A percentile compares a stretch with the other conserved stretches of the same genome.
Conservation (phyloP, 2,888 invertebrate genomes). For the Apamea sordens region DNA sequence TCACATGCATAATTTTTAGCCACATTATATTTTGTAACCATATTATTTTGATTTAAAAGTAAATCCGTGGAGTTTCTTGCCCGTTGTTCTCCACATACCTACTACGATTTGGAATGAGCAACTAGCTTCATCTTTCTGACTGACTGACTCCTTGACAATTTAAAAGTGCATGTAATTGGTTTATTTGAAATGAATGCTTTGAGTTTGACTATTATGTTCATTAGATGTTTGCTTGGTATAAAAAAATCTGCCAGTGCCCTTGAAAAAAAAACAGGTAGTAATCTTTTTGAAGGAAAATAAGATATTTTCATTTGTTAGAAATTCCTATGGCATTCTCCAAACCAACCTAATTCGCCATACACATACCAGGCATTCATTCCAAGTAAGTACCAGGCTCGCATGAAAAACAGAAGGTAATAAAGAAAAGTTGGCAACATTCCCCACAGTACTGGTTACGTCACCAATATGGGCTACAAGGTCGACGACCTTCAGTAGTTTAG, state of each 20-base stretch:
- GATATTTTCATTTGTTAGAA: not conserved
- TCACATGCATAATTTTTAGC: too few species aligned
- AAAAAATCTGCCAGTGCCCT: not conserved
- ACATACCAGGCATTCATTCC: conserved; percentile 1
- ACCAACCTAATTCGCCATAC: conserved; percentile 2
- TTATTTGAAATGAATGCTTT: too few species aligned
- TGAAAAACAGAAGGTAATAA: conserved; percentile 51
- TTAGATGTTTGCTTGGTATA: not conserved
- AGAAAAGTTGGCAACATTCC: conserved; percentile 46
- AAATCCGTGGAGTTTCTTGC: too few species aligned
- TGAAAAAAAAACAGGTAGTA: not conserved
- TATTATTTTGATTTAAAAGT: too few species aligned
- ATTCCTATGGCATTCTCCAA: not conserved
- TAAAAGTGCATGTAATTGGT: too few species aligned
- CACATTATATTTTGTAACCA: too few species aligned
- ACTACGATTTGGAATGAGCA: too few species aligned
- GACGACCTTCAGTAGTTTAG: conserved; percentile 25
- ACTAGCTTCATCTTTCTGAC: too few species aligned
- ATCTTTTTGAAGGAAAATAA: not conserved
- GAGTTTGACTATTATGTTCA: not conserved
- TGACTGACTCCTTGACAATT: too few species aligned
- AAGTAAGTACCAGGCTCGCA: conserved; percentile 46
- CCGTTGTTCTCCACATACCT: too few species aligned
- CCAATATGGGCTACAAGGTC: conserved; percentile 35
- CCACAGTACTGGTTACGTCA: conserved; percentile 41